Conservation (phyloP, 37 sponge, comb jelly and placozoan species). For the Aphrocallistes beatrix region DNA sequence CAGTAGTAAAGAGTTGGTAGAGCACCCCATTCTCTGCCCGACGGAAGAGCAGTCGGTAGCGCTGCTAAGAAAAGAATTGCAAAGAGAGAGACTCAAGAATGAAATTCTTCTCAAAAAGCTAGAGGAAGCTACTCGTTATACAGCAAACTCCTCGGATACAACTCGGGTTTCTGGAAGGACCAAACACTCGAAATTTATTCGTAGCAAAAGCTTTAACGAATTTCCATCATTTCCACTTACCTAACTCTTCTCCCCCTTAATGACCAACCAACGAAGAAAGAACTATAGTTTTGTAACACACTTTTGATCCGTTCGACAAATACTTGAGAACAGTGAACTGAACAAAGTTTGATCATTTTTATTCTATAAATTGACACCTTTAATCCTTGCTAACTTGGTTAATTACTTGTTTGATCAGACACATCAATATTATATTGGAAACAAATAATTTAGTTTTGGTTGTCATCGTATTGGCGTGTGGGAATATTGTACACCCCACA, state of each 20-base stretch:
- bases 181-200: not conserved
- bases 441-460: no score
- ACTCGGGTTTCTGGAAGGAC: not conserved
- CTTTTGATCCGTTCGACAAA: not conserved
- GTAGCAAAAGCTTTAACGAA: not conserved
- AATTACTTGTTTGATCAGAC: not conserved
- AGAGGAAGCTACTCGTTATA: not conserved
- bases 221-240: conserved; percentile 6
- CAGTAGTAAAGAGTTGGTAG: conserved; percentile 29
- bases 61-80: conserved; percentile 64
- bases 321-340: not conserved
- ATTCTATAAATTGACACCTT: not conserved
- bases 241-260: not conserved
- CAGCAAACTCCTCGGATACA: not conserved
- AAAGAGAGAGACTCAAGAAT: conserved; percentile 87
- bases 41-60: conserved; percentile 55
- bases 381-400: not conserved
- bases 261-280: not conserved
- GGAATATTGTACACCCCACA: no score
- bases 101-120: conserved; percentile 26
- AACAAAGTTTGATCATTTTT: not conserved
- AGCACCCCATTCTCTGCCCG: conserved; percentile 50
- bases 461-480: no score
- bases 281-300: conserved; percentile 3
- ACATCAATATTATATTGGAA: conserved; percentile 12